Evolutionary conservation across 2,888 invertebrate species (phyloP).

Genomic region (Drosophila histrio): DNA sequence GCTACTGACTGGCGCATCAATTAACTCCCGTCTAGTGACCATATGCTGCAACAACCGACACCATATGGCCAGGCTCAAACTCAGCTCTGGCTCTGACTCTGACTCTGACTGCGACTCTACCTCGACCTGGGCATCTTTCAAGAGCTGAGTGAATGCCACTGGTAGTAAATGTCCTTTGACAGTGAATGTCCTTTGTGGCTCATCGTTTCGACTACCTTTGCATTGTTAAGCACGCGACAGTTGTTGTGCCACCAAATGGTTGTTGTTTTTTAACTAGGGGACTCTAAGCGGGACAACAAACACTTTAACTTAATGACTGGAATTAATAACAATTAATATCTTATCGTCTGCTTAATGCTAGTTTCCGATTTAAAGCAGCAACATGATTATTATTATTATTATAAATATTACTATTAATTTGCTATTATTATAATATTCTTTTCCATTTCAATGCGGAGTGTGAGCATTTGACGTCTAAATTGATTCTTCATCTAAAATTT

Average conservation of each 20-base stretch:
- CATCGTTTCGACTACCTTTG: slow-evolving; percentile 15
- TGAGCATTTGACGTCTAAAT: no score
- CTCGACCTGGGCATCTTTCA: slow-evolving; percentile 6
- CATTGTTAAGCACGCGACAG: slow-evolving; percentile 43
- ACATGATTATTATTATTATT: no score
- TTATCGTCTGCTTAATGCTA: background rate
- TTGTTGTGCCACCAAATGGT: slow-evolving; percentile 34
- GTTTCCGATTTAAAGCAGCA: no score
- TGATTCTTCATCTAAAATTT: no score
- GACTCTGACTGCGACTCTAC: background rate
- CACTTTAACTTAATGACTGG: background rate
- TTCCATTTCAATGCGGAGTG: no score
- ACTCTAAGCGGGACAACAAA: background rate
- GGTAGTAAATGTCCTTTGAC: slow-evolving; percentile 3
- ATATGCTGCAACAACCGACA: slow-evolving; percentile 68
- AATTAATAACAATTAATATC: slow-evolving; percentile 1
- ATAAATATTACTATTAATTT: no score
- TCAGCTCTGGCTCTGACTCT: background rate
- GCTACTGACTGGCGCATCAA: slow-evolving; percentile 61
- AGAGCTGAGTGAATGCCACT: slow-evolving; percentile 13
- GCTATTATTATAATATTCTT: no score
- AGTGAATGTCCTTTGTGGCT: slow-evolving; percentile 38
- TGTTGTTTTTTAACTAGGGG: background rate
- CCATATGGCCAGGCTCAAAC: slow-evolving; percentile 61
- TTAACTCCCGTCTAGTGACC: slow-evolving; percentile 75